These are phyloP conservation scores for Leucoptera coffeella DNA, from an alignment of 2,888 invertebrate genomes.

Conservation along the genomic window DNA sequence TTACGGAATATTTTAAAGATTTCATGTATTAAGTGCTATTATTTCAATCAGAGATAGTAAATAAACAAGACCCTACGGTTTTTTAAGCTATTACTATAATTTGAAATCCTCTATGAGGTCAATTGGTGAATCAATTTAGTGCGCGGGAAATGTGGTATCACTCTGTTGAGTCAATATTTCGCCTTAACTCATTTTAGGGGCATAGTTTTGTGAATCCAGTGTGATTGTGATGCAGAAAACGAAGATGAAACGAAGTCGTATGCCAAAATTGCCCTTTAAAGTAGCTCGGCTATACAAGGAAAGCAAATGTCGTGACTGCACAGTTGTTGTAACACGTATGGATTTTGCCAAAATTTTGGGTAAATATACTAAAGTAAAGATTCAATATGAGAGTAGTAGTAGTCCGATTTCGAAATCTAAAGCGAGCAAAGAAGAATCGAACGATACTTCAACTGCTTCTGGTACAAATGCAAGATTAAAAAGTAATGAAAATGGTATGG, in stretches of 20 bases:
- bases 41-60: too few species aligned
- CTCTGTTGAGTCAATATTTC: too few species aligned
- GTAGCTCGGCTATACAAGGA: constrained; percentile 33
- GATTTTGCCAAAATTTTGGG: constrained; percentile 45
- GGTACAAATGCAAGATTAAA: constrained; percentile 28
- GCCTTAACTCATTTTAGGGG: too few species aligned
- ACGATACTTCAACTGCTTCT: constrained; percentile 11
- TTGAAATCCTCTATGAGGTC: too few species aligned
- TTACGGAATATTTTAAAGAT: too few species aligned
- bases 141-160: constrained; percentile 46
- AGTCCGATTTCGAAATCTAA: constrained; percentile 19
- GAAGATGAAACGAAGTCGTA: constrained; percentile 6
- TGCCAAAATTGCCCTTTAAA: too few species aligned
- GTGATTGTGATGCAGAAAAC: too few species aligned
- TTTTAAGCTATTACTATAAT: neutral
- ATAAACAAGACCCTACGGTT: neutral
- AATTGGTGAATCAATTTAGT: constrained; percentile 13
- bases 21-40: too few species aligned
- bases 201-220: too few species aligned
- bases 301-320: constrained; percentile 37
- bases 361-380: constrained; percentile 45
- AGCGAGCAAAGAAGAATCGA: constrained; percentile 7
- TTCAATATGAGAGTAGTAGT: constrained; percentile 33
- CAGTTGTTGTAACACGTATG: constrained; percentile 38
- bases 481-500: constrained; percentile 44